Percentiles rank a stretch among this genome's conserved stretches.
Conservation (phyloP, 1,140 invertebrate genomes). For the Drosophila dunni region DNA sequence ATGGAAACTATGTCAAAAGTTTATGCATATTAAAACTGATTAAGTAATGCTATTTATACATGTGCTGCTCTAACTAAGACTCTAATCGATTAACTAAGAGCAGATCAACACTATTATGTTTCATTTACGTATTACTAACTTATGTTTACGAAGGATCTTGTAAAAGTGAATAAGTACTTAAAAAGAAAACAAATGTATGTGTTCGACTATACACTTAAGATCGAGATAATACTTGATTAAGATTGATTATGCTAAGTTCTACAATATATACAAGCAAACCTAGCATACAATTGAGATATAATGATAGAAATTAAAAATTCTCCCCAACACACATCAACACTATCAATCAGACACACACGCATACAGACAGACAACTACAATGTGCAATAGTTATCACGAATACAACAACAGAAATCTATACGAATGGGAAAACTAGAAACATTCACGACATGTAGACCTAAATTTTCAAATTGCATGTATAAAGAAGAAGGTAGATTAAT, state of each 20-base stretch:
- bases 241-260: not conserved
- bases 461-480: slow-evolving; percentile 48
- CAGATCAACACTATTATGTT: not conserved
- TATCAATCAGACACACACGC: not conserved
- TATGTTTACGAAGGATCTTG: not conserved
- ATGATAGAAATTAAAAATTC: not conserved
- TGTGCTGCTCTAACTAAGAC: not conserved
- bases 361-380: not conserved
- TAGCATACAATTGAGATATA: not conserved
- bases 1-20: too few relatives aligned
- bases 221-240: not conserved
- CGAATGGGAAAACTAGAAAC: slow-evolving; percentile 23
- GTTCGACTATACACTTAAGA: not conserved
- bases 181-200: not conserved
- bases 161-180: not conserved
- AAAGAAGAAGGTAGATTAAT: slow-evolving; percentile 36
- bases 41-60: not conserved
- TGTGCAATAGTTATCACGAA: slow-evolving; percentile 28
- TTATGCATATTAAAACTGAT: not conserved
- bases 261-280: not conserved
- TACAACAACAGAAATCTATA: too few relatives aligned
- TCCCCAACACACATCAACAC: too few relatives aligned
- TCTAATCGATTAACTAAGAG: not conserved
- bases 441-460: slow-evolving; percentile 27
- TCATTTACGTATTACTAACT: not conserved